Evolutionary conservation across 2,113 vertebrate species (phyloP), one percentile per base, ranked within the genome.

Genomic region (Cyphomyrus plagiostoma): DNA sequence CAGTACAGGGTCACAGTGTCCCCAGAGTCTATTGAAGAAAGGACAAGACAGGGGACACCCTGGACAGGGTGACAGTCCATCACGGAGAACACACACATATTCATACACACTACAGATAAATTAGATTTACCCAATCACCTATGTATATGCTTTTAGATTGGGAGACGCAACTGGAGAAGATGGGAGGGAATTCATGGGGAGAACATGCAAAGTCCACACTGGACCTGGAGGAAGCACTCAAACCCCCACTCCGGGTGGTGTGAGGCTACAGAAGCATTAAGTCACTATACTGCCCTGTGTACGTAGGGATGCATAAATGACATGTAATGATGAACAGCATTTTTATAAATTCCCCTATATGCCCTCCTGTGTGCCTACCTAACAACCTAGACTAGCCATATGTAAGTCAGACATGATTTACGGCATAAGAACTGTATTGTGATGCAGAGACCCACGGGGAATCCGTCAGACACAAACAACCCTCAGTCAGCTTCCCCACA

Each of bases 261-360:
- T 19, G 11, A 39, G 70, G 66, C 66, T 39, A 42, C 74, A 80
- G 4, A 42, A 77, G 26, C 70, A 80, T 42, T 80, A 80, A 80
- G 74, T 42, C 17, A 42, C 74, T 42, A 42, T 19, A 6, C 74
- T 80, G 35, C 35, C 30, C 74, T 19, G 5, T 80, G 80, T 52
- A 88, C 45, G 30, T 39, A 90, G 35, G 62, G 48, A 83, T 35
- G 74, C 86, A 88, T 88, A 88, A 88, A 49, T 74, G 17, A 88
- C 50, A 83, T 49, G 49, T 35, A 62, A 88, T 83, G 42, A 48
- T 74, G 86, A 56, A 83, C n/a, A 23, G 70, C 62, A 90, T 83
- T 82, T 88, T 70, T 80, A 83, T 82, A 90, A 88, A 45, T 88
- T 19, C 30, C 15, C 35, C 11, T 23, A 19, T 56, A 45, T 42